phyloP scores from a whole-genome alignment of 2,797 vertebrate genomes.

The Mus spretus region DNA sequence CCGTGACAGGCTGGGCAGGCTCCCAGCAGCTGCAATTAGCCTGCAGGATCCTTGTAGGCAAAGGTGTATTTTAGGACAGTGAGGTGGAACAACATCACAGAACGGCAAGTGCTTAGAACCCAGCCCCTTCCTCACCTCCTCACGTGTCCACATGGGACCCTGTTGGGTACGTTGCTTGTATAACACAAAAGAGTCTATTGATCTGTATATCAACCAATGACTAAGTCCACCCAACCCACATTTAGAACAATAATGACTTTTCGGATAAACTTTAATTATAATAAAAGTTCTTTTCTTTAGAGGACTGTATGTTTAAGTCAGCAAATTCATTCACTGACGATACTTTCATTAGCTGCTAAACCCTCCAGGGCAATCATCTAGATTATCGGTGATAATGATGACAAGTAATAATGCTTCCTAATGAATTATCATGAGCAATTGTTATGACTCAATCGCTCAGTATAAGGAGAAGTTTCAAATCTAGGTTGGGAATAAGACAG shows the following conservation, averaged over 20 bases:
- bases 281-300: conserved; percentile 63
- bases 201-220: conserved; percentile 43
- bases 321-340: conserved; percentile 64
- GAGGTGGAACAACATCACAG: conserved; percentile 32
- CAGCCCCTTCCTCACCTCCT: conserved; percentile 4
- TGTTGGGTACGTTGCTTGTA: not conserved
- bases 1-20: conserved; percentile 49
- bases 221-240: not conserved
- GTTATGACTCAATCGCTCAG: conserved; percentile 19
- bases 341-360: conserved; percentile 64
- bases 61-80: conserved; percentile 80
- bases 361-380: conserved; percentile 55
- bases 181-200: not conserved
- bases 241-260: conserved; percentile 45
- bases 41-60: conserved; percentile 82
- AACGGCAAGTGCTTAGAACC: conserved; percentile 52
- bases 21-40: conserved; percentile 81
- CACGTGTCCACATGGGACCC: conserved; percentile 30
- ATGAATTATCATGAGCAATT: conserved; percentile 56
- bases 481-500: conserved; percentile 34
- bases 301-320: conserved; percentile 46
- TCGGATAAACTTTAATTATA: conserved; percentile 55
- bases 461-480: conserved; percentile 52
- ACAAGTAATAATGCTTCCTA: conserved; percentile 69
- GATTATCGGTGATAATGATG: conserved; percentile 58